phyloP scores from a whole-genome alignment of 1,140 invertebrate genomes.

The Mylabris phalerata region DNA sequence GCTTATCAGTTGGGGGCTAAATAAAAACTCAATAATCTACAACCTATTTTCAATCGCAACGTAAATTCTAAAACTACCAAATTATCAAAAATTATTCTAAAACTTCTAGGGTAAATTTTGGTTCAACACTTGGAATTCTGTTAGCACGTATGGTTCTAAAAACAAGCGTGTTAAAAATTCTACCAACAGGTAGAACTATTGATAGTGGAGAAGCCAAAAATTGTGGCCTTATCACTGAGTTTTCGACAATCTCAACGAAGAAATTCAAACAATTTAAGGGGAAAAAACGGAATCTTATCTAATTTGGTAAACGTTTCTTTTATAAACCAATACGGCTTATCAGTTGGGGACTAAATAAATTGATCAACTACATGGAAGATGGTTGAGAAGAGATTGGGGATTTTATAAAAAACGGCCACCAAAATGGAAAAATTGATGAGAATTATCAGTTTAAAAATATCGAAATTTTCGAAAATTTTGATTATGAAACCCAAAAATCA shows the following conservation, averaged over 20 bases:
- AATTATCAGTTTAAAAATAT: slow-evolving; percentile 25
- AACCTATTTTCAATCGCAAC: slow-evolving; percentile 91
- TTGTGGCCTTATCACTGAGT: slow-evolving; percentile 78
- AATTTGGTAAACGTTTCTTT: slow-evolving; percentile 83
- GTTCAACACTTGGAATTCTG: slow-evolving; percentile 90
- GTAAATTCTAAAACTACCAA: slow-evolving; percentile 46
- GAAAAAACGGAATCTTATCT: slow-evolving; percentile 77
- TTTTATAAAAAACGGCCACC: slow-evolving; percentile 87
- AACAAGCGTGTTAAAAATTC: slow-evolving; percentile 79
- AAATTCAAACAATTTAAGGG: slow-evolving; percentile 65
- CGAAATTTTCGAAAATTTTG: background rate
- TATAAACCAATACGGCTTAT: slow-evolving; percentile 82
- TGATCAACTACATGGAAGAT: slow-evolving; percentile 73
- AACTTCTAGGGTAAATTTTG: slow-evolving; percentile 71
- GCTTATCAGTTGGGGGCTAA: slow-evolving; percentile 64
- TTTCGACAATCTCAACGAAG: slow-evolving; percentile 61
- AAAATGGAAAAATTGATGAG: slow-evolving; percentile 68
- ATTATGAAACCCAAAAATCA: too few species aligned
- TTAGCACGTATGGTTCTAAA: slow-evolving; percentile 67
- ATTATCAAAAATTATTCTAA: background rate
- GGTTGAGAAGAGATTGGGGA: slow-evolving; percentile 85
- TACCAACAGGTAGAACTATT: slow-evolving; percentile 77
- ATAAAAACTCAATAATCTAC: slow-evolving; percentile 58
- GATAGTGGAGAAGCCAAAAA: slow-evolving; percentile 72
- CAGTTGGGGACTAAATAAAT: slow-evolving; percentile 57